Conservation (phyloP, 2,113 vertebrate species). For the Myiopsitta monachus region DNA sequence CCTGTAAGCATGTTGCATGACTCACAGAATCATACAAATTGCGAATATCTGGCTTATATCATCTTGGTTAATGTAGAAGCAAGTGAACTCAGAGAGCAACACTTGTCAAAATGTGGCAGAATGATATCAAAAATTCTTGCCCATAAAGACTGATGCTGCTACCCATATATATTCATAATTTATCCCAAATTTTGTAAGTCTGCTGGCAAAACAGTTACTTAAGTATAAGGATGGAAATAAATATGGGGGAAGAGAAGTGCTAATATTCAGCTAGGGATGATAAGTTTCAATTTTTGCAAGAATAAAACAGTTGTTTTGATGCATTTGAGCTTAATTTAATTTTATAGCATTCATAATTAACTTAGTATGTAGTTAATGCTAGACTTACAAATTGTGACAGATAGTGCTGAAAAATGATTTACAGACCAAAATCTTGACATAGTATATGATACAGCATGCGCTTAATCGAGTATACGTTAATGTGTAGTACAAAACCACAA, state of each 20-base stretch:
- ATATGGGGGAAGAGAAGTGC: background rate
- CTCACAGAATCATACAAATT: background rate
- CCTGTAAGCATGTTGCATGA: background rate
- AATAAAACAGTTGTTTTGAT: background rate
- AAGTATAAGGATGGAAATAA: background rate
- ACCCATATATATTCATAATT: background rate
- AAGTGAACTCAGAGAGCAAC: background rate
- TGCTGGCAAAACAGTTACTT: background rate
- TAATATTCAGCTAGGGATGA: background rate
- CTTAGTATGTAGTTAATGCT: background rate
- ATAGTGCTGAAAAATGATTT: background rate
- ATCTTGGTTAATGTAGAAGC: background rate
- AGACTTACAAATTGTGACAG: background rate
- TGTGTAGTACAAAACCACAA: background rate
- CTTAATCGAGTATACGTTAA: accelerated
- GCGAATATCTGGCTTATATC: background rate
- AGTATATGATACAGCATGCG: background rate
- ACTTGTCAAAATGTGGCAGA: background rate
- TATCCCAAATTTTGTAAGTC: background rate
- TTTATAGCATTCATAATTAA: background rate
- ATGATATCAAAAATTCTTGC: background rate
- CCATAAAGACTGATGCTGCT: background rate
- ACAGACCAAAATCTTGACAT: background rate
- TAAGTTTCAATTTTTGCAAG: background rate
- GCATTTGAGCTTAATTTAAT: background rate